Evolutionary conservation across 2,888 invertebrate species (phyloP).

Genomic region (Drosophila diplacantha): DNA sequence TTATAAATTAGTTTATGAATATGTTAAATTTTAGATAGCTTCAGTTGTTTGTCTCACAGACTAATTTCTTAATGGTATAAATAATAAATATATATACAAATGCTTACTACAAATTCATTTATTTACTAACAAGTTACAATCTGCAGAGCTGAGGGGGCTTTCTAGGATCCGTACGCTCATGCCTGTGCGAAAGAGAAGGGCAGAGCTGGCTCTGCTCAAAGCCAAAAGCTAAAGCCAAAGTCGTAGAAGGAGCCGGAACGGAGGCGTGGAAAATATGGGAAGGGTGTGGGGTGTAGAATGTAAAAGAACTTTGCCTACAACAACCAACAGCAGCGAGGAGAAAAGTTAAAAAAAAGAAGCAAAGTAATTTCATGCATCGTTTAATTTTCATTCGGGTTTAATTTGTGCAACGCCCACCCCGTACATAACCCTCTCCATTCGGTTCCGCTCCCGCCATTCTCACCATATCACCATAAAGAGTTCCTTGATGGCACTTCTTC

Average conservation of each 20-base stretch:
- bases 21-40: background rate
- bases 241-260: constrained; percentile 37
- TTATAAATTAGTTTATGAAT: no score
- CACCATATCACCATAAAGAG: constrained; percentile 55
- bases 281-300: constrained; percentile 6
- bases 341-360: constrained; percentile 45
- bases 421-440: background rate
- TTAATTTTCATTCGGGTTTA: constrained; percentile 76
- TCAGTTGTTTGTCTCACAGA: background rate
- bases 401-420: constrained; percentile 67
- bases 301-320: constrained; percentile 39
- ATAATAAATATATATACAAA: background rate
- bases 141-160: background rate
- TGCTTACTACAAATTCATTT: background rate
- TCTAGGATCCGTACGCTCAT: background rate
- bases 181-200: constrained; percentile 14
- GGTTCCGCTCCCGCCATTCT: constrained; percentile 27
- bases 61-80: background rate
- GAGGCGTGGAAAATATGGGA: background rate
- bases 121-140: background rate
- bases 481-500: constrained; percentile 38
- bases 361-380: constrained; percentile 76
- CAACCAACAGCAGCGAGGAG: constrained; percentile 19
- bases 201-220: constrained; percentile 16
- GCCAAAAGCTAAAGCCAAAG: constrained; percentile 50